A percentile compares a stretch with the other conserved stretches of the same genome.
Conservation (phyloP, 2,113 vertebrate species). For the Collichthys lucidus region DNA sequence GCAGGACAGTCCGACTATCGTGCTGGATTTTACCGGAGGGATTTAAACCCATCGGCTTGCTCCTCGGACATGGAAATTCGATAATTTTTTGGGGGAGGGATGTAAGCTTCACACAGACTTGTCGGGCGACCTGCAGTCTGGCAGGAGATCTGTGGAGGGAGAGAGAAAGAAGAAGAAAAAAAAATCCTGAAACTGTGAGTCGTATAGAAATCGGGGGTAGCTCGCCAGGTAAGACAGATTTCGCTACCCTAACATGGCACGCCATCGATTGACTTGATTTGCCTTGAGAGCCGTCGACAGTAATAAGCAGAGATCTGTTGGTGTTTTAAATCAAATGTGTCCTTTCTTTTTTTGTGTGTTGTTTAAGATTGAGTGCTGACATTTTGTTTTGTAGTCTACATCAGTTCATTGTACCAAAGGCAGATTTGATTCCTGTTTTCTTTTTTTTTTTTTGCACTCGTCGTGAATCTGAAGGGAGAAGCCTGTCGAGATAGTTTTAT, state of each 20-base stretch:
- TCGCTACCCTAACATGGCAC: constrained; percentile 54
- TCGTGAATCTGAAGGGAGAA: constrained; percentile 57
- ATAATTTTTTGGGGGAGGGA: constrained; percentile 30
- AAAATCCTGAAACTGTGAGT: constrained; percentile 57
- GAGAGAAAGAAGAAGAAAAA: background rate
- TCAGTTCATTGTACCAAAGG: constrained; percentile 34
- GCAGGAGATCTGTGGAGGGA: constrained; percentile 44
- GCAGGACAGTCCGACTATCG: constrained; percentile 73
- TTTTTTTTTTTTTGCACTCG: constrained; percentile 21
- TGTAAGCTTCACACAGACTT: constrained; percentile 56
- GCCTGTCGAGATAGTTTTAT: constrained; percentile 66
- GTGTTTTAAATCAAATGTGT: constrained; percentile 18
- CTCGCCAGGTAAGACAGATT: constrained; percentile 75
- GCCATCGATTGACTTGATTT: constrained; percentile 61
- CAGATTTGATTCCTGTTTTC: constrained; percentile 30
- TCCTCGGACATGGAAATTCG: constrained; percentile 36
- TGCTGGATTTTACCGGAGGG: constrained; percentile 67
- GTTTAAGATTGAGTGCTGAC: constrained; percentile 41
- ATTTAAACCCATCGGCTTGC: constrained; percentile 42
- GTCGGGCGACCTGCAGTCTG: constrained; percentile 66
- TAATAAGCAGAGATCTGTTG: constrained; percentile 24
- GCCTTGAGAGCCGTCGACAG: constrained; percentile 47
- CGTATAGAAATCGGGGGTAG: constrained; percentile 60
- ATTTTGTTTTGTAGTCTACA: constrained; percentile 38
- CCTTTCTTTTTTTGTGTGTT: constrained; percentile 5